Evolutionary conservation across 2,888 invertebrate genomes (phyloP).

Genomic region (Marronus borbonicus): DNA sequence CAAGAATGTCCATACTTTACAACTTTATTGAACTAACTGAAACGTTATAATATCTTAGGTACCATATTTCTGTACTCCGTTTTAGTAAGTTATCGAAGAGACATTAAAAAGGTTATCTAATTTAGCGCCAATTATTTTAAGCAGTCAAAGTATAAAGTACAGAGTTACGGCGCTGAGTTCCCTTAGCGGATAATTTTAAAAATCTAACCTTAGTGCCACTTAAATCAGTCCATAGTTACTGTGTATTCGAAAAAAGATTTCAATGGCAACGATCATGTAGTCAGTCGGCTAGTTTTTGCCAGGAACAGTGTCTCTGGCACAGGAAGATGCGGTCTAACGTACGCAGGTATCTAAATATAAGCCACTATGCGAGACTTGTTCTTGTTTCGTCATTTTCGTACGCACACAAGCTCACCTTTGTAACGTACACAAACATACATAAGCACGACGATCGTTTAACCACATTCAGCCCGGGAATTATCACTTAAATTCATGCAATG

Average conservation of each 20-base stretch:
- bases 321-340: conserved; percentile 45
- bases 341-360: conserved; percentile 46
- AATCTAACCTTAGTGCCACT: too few relatives aligned
- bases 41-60: too few relatives aligned
- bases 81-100: too few relatives aligned
- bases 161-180: not conserved
- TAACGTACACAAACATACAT: conserved; percentile 9
- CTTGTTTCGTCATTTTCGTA: conserved; percentile 41
- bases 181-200: too few relatives aligned
- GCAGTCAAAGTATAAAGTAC: not conserved
- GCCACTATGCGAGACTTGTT: conserved; percentile 46
- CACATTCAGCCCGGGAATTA: conserved; percentile 18
- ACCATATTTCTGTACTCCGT: too few relatives aligned
- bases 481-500: not conserved
- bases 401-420: conserved; percentile 15
- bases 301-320: conserved; percentile 47
- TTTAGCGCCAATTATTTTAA: too few relatives aligned
- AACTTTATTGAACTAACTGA: too few relatives aligned
- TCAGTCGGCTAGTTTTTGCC: conserved; percentile 46
- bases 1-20: too few relatives aligned
- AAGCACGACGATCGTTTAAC: not conserved
- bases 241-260: conserved; percentile 14
- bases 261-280: conserved; percentile 34
- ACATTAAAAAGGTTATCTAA: too few relatives aligned
- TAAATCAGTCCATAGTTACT: conserved; percentile 7